phyloP scores from a whole-genome alignment of 2,797 vertebrate species.

The Propithecus perrieri region DNA sequence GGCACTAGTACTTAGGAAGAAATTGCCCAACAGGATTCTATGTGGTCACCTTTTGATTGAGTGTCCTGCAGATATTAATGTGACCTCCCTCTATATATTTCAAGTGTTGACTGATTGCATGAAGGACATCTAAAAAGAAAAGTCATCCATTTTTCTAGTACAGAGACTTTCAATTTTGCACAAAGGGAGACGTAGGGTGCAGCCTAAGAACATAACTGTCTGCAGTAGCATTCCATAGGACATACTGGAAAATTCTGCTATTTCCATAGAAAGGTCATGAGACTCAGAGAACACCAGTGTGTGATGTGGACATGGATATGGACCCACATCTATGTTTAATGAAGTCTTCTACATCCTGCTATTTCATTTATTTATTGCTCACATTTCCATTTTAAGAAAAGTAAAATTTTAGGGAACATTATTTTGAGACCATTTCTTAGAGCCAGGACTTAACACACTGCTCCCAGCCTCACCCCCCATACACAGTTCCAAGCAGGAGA shows the following conservation, averaged over 20 bases:
- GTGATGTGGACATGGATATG: not conserved
- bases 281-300: not conserved
- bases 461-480: not conserved
- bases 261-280: not conserved
- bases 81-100: not conserved
- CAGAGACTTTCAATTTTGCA: not conserved
- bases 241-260: not conserved
- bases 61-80: not conserved
- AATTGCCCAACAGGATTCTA: not conserved
- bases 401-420: not conserved
- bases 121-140: not conserved
- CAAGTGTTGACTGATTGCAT: not conserved
- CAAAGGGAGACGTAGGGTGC: not conserved
- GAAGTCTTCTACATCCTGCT: not conserved
- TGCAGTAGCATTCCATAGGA: not conserved
- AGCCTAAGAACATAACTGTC: not conserved
- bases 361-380: not conserved
- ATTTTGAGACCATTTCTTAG: not conserved
- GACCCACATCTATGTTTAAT: rapidly evolving
- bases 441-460: not conserved
- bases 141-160: not conserved
- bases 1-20: not conserved
- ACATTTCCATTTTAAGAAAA: not conserved
- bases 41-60: not conserved
- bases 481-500: not conserved